These are phyloP conservation scores for Apantesis nais DNA, from an alignment of 2,888 invertebrate genomes.

Conservation along the genomic window DNA sequence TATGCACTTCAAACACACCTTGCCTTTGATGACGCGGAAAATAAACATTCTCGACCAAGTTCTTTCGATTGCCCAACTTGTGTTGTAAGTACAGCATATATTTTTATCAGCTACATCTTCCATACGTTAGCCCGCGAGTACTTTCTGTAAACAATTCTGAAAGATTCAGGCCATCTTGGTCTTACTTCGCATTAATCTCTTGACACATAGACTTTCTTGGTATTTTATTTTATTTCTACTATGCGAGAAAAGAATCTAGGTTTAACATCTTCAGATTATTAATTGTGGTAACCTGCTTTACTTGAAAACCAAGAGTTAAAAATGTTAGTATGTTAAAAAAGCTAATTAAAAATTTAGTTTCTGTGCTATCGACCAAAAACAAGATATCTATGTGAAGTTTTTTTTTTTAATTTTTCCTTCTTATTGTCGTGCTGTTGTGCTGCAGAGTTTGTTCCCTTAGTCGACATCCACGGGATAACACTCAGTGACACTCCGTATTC, in stretches of 20 bases:
- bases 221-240: neutral
- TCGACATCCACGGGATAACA: too few species aligned
- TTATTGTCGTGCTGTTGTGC: too few species aligned
- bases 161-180: neutral
- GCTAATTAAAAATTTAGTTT: too few species aligned
- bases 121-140: neutral
- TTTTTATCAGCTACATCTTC: neutral
- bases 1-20: constrained; percentile 20
- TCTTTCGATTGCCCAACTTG: constrained; percentile 1
- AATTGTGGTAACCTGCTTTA: neutral
- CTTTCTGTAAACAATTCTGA: neutral
- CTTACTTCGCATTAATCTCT: neutral
- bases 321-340: too few species aligned
- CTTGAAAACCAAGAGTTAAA: neutral
- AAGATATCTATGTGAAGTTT: too few species aligned
- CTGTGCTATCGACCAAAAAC: too few species aligned
- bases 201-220: neutral
- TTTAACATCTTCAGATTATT: neutral
- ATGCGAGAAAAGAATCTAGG: neutral
- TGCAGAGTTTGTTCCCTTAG: too few species aligned
- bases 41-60: constrained; percentile 35
- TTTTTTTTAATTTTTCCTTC: too few species aligned
- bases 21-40: constrained; percentile 37
- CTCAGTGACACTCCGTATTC: too few species aligned
- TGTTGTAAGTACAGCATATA: neutral